These are phyloP conservation scores for Phataginus tetradactyla DNA, from an alignment of 2,797 vertebrate species.

Conservation along the genomic window DNA sequence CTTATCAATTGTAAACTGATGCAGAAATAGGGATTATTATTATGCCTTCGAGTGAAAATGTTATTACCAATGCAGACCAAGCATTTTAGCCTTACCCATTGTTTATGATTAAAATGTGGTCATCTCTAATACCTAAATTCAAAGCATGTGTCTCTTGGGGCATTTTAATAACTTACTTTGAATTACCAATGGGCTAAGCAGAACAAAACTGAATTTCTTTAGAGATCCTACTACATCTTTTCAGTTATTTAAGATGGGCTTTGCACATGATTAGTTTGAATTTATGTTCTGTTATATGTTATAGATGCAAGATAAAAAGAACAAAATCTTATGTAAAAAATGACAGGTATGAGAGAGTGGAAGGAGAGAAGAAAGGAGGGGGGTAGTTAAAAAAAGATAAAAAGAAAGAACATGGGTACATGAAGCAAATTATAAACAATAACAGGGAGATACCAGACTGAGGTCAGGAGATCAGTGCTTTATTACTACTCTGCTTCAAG, in stretches of 20 bases:
- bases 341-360: background rate
- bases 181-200: background rate
- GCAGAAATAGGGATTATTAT: background rate
- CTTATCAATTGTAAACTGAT: background rate
- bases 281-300: background rate
- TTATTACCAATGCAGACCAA: background rate
- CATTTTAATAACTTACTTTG: background rate
- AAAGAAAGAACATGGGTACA: background rate
- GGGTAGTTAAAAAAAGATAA: background rate
- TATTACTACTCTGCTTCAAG: background rate
- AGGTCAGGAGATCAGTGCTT: background rate
- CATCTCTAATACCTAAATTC: background rate
- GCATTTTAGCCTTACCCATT: background rate
- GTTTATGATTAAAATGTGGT: background rate
- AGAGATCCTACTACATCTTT: background rate
- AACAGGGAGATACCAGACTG: background rate
- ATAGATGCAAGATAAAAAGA: background rate
- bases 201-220: slow-evolving; percentile 19
- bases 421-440: background rate
- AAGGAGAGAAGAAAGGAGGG: background rate
- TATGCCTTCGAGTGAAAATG: background rate
- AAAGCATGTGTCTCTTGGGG: background rate
- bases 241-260: background rate
- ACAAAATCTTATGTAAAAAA: background rate
- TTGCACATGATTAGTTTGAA: background rate